These are phyloP conservation scores for Macrosiphum euphorbiae DNA, from an alignment of 2,888 invertebrate genomes.

Conservation along the genomic window DNA sequence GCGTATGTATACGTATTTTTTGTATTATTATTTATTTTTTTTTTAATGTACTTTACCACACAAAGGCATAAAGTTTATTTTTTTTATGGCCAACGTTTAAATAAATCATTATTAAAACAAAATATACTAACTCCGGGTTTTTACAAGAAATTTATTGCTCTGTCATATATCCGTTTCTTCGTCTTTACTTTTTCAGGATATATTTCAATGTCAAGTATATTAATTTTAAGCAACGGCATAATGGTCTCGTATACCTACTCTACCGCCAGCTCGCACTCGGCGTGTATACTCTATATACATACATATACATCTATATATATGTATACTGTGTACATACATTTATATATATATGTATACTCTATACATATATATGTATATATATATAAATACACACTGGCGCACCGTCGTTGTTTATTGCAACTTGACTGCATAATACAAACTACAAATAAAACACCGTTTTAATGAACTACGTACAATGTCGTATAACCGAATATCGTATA, in stretches of 20 bases:
- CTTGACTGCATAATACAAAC: neutral
- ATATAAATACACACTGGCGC: neutral
- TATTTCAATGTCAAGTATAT: constrained; percentile 39
- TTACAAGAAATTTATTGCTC: constrained; percentile 27
- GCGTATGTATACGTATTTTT: neutral
- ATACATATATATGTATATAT: neutral
- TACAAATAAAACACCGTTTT: constrained; percentile 13
- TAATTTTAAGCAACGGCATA: constrained; percentile 33
- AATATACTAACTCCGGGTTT: neutral
- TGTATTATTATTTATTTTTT: neutral
- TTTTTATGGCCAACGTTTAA: neutral
- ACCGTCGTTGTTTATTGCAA: constrained; percentile 3
- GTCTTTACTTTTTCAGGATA: constrained; percentile 23
- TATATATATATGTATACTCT: too few species aligned
- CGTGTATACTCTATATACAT: neutral
- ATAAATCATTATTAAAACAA: constrained; percentile 50
- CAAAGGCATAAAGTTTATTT: constrained; percentile 9
- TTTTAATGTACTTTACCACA: neutral
- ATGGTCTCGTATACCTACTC: neutral
- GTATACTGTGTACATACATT: too few species aligned
- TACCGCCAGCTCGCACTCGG: neutral
- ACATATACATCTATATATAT: neutral
- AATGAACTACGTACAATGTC: neutral
- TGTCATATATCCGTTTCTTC: constrained; percentile 29
- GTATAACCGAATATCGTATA: neutral